A percentile compares a stretch with the other conserved stretches of the same genome.
These are phyloP conservation scores for Benthosema pterotum DNA, from an alignment of 2,797 vertebrate species.

Conservation along the genomic window DNA sequence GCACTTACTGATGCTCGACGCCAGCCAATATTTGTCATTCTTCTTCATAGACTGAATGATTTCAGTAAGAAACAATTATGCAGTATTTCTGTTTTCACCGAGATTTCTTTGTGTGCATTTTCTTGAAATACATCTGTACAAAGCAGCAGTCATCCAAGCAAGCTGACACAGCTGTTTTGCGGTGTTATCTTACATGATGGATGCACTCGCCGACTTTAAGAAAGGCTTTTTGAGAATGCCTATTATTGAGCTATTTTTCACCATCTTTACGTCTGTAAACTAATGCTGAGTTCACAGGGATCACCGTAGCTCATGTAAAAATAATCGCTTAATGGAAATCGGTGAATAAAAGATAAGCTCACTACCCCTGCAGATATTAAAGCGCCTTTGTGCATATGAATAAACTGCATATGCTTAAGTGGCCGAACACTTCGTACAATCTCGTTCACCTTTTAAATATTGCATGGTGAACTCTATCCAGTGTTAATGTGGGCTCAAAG, in stretches of 20 bases:
- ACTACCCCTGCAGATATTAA: conserved; percentile 59
- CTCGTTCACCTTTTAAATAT: conserved; percentile 59
- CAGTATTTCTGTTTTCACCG: not conserved
- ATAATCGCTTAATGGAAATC: conserved; percentile 70
- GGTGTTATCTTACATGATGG: conserved; percentile 76
- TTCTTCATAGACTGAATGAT: conserved; percentile 29
- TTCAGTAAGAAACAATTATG: not conserved
- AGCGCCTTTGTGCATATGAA: conserved; percentile 66
- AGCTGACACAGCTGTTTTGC: conserved; percentile 67
- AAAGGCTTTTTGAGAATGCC: conserved; percentile 62
- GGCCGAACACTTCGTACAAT: conserved; percentile 51
- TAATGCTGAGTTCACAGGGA: conserved; percentile 65
- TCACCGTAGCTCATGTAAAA: conserved; percentile 52
- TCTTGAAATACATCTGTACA: conserved; percentile 54
- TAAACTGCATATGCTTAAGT: conserved; percentile 59
- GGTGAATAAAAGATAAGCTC: conserved; percentile 76
- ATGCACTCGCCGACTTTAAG: conserved; percentile 68
- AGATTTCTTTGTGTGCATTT: conserved; percentile 22
- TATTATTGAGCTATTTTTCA: conserved; percentile 66
- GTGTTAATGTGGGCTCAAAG: conserved; percentile 40
- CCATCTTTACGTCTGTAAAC: conserved; percentile 52
- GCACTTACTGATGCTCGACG: conserved; percentile 50
- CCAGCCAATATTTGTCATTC: conserved; percentile 55
- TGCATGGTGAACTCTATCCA: conserved; percentile 56
- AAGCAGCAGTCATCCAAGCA: conserved; percentile 56